Base-by-base conservation (phyloP, 2,888 invertebrate genomes). In the Drosophila mimica region DNA sequence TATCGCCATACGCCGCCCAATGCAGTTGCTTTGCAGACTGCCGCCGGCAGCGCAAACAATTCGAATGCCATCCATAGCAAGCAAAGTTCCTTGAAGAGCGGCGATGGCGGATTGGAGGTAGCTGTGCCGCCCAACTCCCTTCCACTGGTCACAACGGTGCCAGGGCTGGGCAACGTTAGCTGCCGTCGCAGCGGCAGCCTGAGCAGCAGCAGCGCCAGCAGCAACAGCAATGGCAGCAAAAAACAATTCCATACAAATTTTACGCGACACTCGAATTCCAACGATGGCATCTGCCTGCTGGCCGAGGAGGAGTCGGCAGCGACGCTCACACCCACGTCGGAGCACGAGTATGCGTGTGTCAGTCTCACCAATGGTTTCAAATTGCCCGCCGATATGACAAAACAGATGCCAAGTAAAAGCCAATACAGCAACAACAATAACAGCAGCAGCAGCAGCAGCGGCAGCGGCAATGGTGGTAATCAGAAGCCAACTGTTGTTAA, bases 241-340 rank as follows among this genome's bases (percentile, higher is more conserved):
- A 91, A 90, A 73, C 92, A 92, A 75, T 91, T 90, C 66, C 91
- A 91, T 67, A 88, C 91, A 38, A 92, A 91, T 76, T 92, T 91
- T 65, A 79, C 90, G 34, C 88, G 91, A 46, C 92, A 91, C 71
- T 92, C 91, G 70, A 91, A 91, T 59, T 92, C 91, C 69, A 92
- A 90, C 51, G 92, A 92, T 75, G 91, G 91, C 58, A 91, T 92
- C 65, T 92, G 92, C 70, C 71, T 92, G 63, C 76, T 92, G 57
- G 91, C 91, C 64, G 92, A 92, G 64, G 92, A 92, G 70, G 92
- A 92, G 64, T 89, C 91, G 38, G 90, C 91, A 9, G 91, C 92
- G 36, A 91, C 92, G 2, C 63, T 92, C 58, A 92, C 91, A 51
- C 91, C 91, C 30, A 92, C 91, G 15, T 91, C 92, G 20, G 91